Evolutionary conservation across 1,140 invertebrate genomes (phyloP).

Genomic region (Drosophila neocordata): DNA sequence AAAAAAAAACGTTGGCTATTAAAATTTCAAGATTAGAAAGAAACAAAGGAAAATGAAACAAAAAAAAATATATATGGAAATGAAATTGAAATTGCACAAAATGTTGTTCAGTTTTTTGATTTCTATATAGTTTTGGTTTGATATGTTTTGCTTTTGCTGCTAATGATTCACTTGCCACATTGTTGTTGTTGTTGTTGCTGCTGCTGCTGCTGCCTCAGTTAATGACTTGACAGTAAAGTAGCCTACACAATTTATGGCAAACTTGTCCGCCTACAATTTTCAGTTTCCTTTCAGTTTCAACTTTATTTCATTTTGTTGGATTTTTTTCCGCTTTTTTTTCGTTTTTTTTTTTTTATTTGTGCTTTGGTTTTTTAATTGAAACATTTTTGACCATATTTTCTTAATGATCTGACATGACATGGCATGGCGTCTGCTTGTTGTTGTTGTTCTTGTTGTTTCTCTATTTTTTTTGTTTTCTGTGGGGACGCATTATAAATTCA

Average conservation of each 20-base stretch:
- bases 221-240: slow-evolving; percentile 79
- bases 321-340: slow-evolving; percentile 39
- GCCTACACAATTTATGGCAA: slow-evolving; percentile 79
- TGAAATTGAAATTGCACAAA: slow-evolving; percentile 19
- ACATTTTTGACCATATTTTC: slow-evolving; percentile 81
- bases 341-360: slow-evolving; percentile 55
- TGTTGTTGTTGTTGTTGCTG: slow-evolving; percentile 30
- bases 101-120: slow-evolving; percentile 18
- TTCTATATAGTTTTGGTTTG: slow-evolving; percentile 37
- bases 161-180: slow-evolving; percentile 68
- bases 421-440: slow-evolving; percentile 67
- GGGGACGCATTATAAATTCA: slow-evolving; percentile 51
- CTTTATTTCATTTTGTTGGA: slow-evolving; percentile 32
- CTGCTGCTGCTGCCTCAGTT: slow-evolving; percentile 56
- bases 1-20: slow-evolving; percentile 20
- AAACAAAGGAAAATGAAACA: not conserved
- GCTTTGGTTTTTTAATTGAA: slow-evolving; percentile 72
- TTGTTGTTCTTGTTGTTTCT: slow-evolving; percentile 3
- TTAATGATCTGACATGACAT: slow-evolving; percentile 81
- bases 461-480: slow-evolving; percentile 9
- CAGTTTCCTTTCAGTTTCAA: slow-evolving; percentile 69
- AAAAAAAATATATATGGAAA: slow-evolving; percentile 14
- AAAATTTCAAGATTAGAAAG: not conserved
- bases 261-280: slow-evolving; percentile 79
- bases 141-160: slow-evolving; percentile 60